Conservation (phyloP, 1,140 invertebrate genomes). For the Aphelinus certus region DNA sequence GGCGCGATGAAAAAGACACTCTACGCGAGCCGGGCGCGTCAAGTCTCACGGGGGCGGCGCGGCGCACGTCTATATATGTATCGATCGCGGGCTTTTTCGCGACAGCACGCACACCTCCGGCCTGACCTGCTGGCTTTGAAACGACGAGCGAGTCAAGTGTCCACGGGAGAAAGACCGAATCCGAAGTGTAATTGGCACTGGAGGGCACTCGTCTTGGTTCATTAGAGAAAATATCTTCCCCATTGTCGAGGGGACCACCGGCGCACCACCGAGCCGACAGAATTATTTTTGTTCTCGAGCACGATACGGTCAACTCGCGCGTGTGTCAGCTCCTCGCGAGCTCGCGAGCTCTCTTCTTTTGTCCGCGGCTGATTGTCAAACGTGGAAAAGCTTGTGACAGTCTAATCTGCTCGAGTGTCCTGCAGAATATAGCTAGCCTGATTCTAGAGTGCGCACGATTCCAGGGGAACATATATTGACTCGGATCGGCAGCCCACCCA, state of each 20-base stretch:
- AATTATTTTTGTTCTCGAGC: conserved; percentile 65
- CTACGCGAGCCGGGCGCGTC: conserved; percentile 3
- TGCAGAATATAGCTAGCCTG: conserved; percentile 55
- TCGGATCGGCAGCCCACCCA: conserved; percentile 11
- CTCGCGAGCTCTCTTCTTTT: conserved; percentile 22
- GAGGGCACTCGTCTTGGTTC: conserved; percentile 64
- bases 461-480: conserved; percentile 16
- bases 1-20: background rate
- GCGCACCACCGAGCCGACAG: conserved; percentile 48
- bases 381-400: conserved; percentile 56
- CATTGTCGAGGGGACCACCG: conserved; percentile 59
- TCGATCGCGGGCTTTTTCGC: conserved; percentile 33
- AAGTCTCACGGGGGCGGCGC: conserved; percentile 8
- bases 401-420: conserved; percentile 62
- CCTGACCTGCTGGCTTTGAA: conserved; percentile 49
- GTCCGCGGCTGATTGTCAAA: conserved; percentile 54
- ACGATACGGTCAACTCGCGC: conserved; percentile 61
- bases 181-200: conserved; percentile 66
- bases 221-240: conserved; percentile 67
- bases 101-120: background rate
- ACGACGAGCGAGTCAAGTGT: conserved; percentile 62
- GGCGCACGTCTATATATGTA: background rate
- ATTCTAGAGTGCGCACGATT: conserved; percentile 52
- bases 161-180: conserved; percentile 54
- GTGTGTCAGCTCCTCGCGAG: conserved; percentile 1